Evolutionary conservation across 2,113 vertebrate genomes (phyloP), one percentile per base, ranked within the genome.

Genomic region (Hystrix cristata): DNA sequence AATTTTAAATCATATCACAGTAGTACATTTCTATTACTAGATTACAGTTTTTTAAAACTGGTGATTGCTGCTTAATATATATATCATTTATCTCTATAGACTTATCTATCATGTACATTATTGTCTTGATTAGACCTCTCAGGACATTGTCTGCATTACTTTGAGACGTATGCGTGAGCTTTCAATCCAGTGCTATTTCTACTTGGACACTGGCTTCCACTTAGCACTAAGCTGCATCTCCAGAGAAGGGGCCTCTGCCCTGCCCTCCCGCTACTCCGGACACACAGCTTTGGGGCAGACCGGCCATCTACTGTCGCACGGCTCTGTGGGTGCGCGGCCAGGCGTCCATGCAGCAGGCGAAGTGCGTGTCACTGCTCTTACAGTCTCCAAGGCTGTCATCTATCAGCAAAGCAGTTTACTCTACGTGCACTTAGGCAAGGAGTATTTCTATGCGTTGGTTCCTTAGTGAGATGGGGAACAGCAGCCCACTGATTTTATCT

Each of bases 1-100:
- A 82, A 84, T 87, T 80, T 82, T 78, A 86, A 94, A 87, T 79
- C 27, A 48, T 81, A 60, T 83, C 57, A 64, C 85, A 21, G 10
- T 51, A 57, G n/a, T 51, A 19, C 11, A 83, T 82, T 72, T 93
- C 46, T 69, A 57, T 82, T 31, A 43, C 67, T 78, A 72, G 48
- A 67, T 74, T 82, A 84, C 21, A 46, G 25, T 34, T 94, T 91
- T 90, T 53, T 14, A 93, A 21, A 93, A 27, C n/a, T 60, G 76
- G 74, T 57, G 65, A 62, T 5, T 46, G 15, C 31, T 83, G 48
- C 69, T 91, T 72, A 86, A 79, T 5, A 76, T 79, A 57, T 57
- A 34, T 79, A 79, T 19, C 1, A 53, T 53, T 34, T 55, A 55
- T 29, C 38, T 76, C 46, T 34, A 34, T 9, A 53, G 16, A 34